Conservation (phyloP, 2,888 invertebrate species). For the Willowsia nigromaculata region DNA sequence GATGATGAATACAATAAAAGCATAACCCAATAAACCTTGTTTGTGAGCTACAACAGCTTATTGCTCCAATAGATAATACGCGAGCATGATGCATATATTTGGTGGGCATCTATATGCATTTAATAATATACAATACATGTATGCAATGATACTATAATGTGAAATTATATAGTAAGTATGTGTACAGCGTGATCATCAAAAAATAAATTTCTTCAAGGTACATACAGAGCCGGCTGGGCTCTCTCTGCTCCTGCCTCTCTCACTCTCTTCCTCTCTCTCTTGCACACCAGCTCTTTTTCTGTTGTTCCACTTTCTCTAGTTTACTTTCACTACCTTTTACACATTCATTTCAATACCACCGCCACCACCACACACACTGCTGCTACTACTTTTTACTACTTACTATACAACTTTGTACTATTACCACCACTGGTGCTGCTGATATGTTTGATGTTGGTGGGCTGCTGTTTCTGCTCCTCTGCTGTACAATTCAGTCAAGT, state of each 20-base stretch:
- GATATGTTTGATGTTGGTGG: slow-evolving; percentile 32
- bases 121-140: background rate
- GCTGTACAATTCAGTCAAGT: slow-evolving; percentile 48
- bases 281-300: slow-evolving; percentile 2
- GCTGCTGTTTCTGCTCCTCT: slow-evolving; percentile 22
- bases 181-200: slow-evolving; percentile 42
- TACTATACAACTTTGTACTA: slow-evolving; percentile 27
- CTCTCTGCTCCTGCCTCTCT: no score
- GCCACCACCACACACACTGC: background rate
- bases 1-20: slow-evolving; percentile 56
- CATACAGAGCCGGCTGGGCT: slow-evolving; percentile 61
- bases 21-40: slow-evolving; percentile 51
- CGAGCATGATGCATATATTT: slow-evolving; percentile 28
- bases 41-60: slow-evolving; percentile 40
- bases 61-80: slow-evolving; percentile 39
- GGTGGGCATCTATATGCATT: background rate
- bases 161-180: background rate
- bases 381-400: slow-evolving; percentile 25
- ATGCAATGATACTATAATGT: background rate
- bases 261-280: background rate
- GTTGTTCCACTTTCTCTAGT: slow-evolving; percentile 67
- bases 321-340: slow-evolving; percentile 56
- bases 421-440: slow-evolving; percentile 23
- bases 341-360: slow-evolving; percentile 57
- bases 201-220: slow-evolving; percentile 55